Conservation (phyloP, 2,888 invertebrate species). For the Chromoteleia sp. region DNA sequence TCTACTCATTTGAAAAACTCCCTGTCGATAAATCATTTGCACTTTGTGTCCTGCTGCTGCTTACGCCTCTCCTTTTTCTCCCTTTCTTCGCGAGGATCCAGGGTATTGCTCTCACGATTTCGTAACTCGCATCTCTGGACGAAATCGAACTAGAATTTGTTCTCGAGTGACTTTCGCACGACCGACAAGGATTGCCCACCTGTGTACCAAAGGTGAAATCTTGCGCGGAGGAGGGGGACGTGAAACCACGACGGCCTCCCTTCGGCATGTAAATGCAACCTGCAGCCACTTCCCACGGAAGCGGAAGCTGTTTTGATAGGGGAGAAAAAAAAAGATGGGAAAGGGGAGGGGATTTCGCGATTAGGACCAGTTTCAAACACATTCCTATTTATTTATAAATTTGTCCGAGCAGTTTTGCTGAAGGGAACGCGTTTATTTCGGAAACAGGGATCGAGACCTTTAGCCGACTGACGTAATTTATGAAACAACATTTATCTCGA, state of each 20-base stretch:
- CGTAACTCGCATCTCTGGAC: slow-evolving; percentile 61
- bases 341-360: slow-evolving; percentile 30
- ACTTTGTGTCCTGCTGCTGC: too few relatives aligned
- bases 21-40: too few relatives aligned
- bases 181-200: slow-evolving; percentile 73
- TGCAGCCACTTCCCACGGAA: slow-evolving; percentile 83
- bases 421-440: not conserved
- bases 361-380: not conserved
- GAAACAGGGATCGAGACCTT: too few relatives aligned
- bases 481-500: not conserved
- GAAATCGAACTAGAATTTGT: slow-evolving; percentile 59
- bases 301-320: slow-evolving; percentile 72
- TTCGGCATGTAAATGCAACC: slow-evolving; percentile 76
- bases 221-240: slow-evolving; percentile 69
- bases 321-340: slow-evolving; percentile 18
- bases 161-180: slow-evolving; percentile 82
- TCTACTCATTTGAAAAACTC: too few relatives aligned
- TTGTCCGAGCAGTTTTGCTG: not conserved
- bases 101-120: slow-evolving; percentile 70
- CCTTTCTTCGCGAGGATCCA: too few relatives aligned
- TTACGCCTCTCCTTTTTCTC: too few relatives aligned
- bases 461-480: too few relatives aligned
- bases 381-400: slow-evolving; percentile 10
- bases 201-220: slow-evolving; percentile 75
- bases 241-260: slow-evolving; percentile 72